Evolutionary conservation across 2,113 vertebrate species (phyloP), one percentile per base, ranked within the genome.

Genomic region (Himantopus leucocephalus): DNA sequence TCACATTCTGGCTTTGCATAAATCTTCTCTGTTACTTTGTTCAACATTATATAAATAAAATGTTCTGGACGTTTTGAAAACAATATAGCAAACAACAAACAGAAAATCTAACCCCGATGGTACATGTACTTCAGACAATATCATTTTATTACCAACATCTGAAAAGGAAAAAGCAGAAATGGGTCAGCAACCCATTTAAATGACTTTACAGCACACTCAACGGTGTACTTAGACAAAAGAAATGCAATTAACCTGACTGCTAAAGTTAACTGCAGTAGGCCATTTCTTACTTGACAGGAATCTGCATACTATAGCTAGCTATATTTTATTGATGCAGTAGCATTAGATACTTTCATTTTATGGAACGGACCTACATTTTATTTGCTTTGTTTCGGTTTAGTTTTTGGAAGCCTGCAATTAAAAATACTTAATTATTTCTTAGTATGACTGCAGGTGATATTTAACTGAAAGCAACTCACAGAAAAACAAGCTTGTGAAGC

Each of bases 381-480:
- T 66, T 63, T 59, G 6, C 3, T 71, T 86, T 67, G 10, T 2
- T 21, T 81, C 50, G 6, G 16, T 48, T 82, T 87, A 39, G 6
- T 12, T 80, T 55, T 91, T 73, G 34, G 37, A 92, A 96, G 84
- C 30, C 34, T 85, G 68, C 35, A 95, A 93, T 91, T 96, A 90
- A 96, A 94, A 96, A 88, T 59, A 91, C 45, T 58, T 88, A 85
- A 94, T 96, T 96, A 84, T 96, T 95, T 96, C 81, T 94, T 94
- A 26, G 27, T 37, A 30, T 85, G 80, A 70, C 77, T 92, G 12
- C 47, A 94, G 95, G 67, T 92, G 20, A 86, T 91, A 73, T 92
- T 95, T 95, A 95, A 78, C 50, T 64, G 67, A 95, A 96, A 91
- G 64, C 43, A 97, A 91, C 9, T 30, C 59, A 71, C 56, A 68